Evolutionary conservation across 2,797 vertebrate genomes (phyloP).

Genomic region (Setipinna tenuifilis): DNA sequence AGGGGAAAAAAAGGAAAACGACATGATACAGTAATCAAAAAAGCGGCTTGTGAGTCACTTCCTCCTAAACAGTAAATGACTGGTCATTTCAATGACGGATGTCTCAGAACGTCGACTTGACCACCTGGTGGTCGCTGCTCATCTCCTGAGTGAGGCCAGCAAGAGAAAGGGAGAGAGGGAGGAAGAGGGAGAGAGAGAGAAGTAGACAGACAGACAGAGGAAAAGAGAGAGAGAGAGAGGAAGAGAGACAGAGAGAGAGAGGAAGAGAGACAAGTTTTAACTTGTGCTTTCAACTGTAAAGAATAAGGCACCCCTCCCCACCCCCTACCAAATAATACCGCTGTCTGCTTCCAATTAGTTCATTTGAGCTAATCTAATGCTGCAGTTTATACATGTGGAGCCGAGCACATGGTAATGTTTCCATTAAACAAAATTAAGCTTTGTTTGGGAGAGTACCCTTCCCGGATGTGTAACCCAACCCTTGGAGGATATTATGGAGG

Average conservation of each 20-base stretch:
- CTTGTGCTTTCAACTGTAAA: conserved; percentile 29
- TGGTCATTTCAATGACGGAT: conserved; percentile 62
- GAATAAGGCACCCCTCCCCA: conserved; percentile 38
- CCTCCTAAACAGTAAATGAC: conserved; percentile 46
- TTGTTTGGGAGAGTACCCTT: conserved; percentile 78
- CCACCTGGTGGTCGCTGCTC: not conserved
- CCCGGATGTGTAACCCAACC: conserved; percentile 81
- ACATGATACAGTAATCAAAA: conserved; percentile 1
- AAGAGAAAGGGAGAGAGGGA: not conserved
- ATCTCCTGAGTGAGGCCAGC: not conserved
- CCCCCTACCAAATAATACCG: conserved; percentile 64
- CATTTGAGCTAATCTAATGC: conserved; percentile 81
- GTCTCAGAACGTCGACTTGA: conserved; percentile 46
- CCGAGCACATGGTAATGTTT: conserved; percentile 79
- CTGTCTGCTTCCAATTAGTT: conserved; percentile 85
- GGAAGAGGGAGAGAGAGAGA: not conserved
- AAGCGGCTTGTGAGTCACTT: conserved; percentile 40
- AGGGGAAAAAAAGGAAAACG: not conserved
- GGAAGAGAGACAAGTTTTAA: not conserved
- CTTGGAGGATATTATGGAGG: conserved; percentile 80
- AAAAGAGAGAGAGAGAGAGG: not conserved
- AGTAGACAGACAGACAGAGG: not conserved
- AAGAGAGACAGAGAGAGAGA: not conserved
- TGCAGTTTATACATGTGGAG: conserved; percentile 77
- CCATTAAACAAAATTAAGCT: conserved; percentile 84